A percentile compares a stretch with the other conserved stretches of the same genome.
These are phyloP conservation scores for Asteroscopus sphinx DNA, from an alignment of 2,888 invertebrate genomes.

Conservation along the genomic window DNA sequence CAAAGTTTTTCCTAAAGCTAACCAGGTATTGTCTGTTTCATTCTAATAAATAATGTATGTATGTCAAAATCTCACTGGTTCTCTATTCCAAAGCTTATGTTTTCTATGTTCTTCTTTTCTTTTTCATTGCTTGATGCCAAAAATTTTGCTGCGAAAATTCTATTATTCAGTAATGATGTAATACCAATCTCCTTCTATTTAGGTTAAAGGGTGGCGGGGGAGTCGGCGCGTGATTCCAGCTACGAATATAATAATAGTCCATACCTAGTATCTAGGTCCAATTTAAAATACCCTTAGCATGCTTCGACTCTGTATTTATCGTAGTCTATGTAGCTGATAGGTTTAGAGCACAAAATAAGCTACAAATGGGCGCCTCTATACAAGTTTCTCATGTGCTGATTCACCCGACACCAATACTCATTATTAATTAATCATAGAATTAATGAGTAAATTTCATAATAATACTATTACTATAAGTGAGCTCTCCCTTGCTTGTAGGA, in stretches of 20 bases:
- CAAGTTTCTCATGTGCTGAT: conserved; percentile 62
- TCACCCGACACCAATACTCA: conserved; percentile 77
- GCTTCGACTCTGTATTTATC: conserved; percentile 46
- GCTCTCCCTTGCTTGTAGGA: conserved; percentile 87
- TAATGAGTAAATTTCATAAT: conserved; percentile 88
- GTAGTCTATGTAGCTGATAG: conserved; percentile 51
- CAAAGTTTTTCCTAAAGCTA: background rate
- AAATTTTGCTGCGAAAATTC: conserved; percentile 83
- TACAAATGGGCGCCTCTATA: conserved; percentile 31
- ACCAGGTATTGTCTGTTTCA: conserved; percentile 17
- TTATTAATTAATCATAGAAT: conserved; percentile 85
- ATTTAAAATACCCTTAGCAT: conserved; percentile 36
- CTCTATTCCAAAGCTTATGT: conserved; percentile 86
- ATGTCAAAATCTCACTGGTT: conserved; percentile 77
- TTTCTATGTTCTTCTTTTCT: conserved; percentile 70
- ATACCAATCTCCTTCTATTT: conserved; percentile 82
- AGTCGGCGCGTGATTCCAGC: conserved; percentile 64
- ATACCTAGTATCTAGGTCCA: conserved; percentile 54
- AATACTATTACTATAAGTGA: conserved; percentile 85
- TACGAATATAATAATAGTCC: conserved; percentile 36
- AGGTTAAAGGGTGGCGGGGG: conserved; percentile 79
- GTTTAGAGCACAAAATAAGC: conserved; percentile 48
- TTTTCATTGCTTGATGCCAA: conserved; percentile 88
- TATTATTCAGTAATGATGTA: conserved; percentile 81
- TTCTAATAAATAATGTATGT: conserved; percentile 24